phyloP scores from a whole-genome alignment of 2,888 invertebrate genomes.

The Lasioglossum zephyrum region DNA sequence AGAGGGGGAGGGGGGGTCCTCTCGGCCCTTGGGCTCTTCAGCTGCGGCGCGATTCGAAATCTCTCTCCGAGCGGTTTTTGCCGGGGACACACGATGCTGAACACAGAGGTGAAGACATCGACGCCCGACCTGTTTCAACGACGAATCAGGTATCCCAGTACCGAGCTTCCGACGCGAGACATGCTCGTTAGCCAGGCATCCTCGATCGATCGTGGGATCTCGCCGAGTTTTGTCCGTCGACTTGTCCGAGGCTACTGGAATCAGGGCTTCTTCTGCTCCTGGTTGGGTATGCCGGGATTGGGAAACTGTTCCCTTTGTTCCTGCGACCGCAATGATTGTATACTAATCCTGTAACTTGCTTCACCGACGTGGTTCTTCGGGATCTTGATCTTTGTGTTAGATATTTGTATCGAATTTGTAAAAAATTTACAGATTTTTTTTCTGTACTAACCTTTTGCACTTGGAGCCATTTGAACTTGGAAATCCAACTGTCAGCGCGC shows the following conservation, averaged over 20 bases:
- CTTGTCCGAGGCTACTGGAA: conserved; percentile 36
- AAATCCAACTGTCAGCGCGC: no score
- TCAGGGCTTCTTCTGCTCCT: conserved; percentile 14
- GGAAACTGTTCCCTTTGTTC: background rate
- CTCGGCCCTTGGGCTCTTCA: conserved; percentile 28
- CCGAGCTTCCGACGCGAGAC: conserved; percentile 44
- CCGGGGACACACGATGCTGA: conserved; percentile 17
- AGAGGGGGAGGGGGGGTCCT: background rate
- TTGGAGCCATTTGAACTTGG: no score
- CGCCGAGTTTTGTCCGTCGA: conserved; percentile 24
- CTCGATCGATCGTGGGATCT: conserved; percentile 46
- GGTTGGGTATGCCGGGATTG: background rate
- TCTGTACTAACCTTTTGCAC: no score
- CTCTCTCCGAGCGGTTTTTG: conserved; percentile 47
- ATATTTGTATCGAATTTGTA: no score
- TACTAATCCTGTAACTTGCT: background rate
- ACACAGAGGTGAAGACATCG: conserved; percentile 48
- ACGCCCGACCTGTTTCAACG: conserved; percentile 34
- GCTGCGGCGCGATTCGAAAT: conserved; percentile 60
- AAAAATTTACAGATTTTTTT: no score
- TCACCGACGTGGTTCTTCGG: background rate
- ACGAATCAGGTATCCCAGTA: conserved; percentile 31
- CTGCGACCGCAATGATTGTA: background rate
- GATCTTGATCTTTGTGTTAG: background rate
- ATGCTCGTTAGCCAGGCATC: conserved; percentile 48